Conservation (phyloP, 2,113 vertebrate species). For the Platanista minor region DNA sequence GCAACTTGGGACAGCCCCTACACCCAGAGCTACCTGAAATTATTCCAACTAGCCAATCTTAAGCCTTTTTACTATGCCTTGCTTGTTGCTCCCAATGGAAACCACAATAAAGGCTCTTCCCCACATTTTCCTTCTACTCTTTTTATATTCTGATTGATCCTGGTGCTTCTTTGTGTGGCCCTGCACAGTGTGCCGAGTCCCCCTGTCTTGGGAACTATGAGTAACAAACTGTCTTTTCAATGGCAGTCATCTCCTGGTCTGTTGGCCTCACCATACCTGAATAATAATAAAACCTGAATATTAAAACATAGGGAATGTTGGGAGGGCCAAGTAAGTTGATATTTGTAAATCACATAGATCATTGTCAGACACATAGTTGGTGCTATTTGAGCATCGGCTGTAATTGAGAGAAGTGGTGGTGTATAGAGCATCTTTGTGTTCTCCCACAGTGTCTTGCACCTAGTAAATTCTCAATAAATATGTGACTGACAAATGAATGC, state of each 20-base stretch:
- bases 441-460: not conserved
- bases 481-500: not conserved
- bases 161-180: not conserved
- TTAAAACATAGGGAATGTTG: not conserved
- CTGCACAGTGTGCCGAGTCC: not conserved
- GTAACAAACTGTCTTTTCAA: not conserved
- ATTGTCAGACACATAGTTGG: not conserved
- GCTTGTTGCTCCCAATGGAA: not conserved
- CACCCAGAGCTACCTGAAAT: not conserved
- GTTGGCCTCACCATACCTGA: not conserved
- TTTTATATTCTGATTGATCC: not conserved
- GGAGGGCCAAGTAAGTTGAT: not conserved
- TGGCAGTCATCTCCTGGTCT: not conserved
- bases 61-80: not conserved
- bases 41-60: not conserved
- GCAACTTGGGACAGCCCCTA: not conserved
- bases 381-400: not conserved
- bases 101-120: not conserved
- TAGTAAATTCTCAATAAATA: not conserved
- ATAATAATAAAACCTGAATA: not conserved
- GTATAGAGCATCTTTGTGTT: not conserved
- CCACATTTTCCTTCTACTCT: not conserved
- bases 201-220: not conserved
- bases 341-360: not conserved
- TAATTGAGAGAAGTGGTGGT: not conserved